Evolutionary conservation across 1,140 invertebrate species (phyloP).

Genomic region (Zaprionus inermis): DNA sequence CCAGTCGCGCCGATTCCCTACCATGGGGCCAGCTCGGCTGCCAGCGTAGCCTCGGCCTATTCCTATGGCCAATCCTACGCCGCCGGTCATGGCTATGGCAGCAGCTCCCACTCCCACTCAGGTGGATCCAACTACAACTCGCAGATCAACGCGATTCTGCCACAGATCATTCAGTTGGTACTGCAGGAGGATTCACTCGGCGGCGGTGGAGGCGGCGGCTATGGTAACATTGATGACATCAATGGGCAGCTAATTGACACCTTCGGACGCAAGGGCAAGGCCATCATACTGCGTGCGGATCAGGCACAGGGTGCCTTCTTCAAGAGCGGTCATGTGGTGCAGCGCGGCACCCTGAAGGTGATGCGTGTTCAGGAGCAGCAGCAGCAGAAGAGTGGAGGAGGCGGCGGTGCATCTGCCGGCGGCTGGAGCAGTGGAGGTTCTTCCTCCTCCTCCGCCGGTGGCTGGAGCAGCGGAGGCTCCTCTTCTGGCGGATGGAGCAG

Average conservation of each 20-base stretch:
- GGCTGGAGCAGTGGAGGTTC: conserved; percentile 45
- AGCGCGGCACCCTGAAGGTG: conserved; percentile 71
- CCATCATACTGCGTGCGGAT: conserved; percentile 65
- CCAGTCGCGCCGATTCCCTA: conserved; percentile 39
- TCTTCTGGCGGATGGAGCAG: conserved; percentile 32
- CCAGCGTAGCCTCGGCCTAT: conserved; percentile 42
- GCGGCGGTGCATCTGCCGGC: conserved; percentile 25
- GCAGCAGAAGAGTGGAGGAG: conserved; percentile 20
- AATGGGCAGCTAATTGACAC: conserved; percentile 66
- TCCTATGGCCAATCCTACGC: conserved; percentile 65
- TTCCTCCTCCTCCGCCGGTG: background rate
- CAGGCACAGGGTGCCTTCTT: conserved; percentile 67
- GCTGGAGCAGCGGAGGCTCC: conserved; percentile 36
- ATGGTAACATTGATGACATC: conserved; percentile 57
- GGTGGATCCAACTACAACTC: conserved; percentile 21
- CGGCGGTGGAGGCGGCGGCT: conserved; percentile 45
- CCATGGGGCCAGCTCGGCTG: conserved; percentile 34
- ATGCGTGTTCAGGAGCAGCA: conserved; percentile 60
- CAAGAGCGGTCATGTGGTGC: conserved; percentile 72
- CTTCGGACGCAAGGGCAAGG: conserved; percentile 64
- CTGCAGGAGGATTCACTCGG: conserved; percentile 62
- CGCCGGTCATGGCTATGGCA: conserved; percentile 58
- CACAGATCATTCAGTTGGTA: conserved; percentile 73
- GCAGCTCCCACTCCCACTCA: conserved; percentile 31
- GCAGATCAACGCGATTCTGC: conserved; percentile 67